Evolutionary conservation across 2,797 vertebrate genomes (phyloP).

Genomic region (Sebastes reedi): DNA sequence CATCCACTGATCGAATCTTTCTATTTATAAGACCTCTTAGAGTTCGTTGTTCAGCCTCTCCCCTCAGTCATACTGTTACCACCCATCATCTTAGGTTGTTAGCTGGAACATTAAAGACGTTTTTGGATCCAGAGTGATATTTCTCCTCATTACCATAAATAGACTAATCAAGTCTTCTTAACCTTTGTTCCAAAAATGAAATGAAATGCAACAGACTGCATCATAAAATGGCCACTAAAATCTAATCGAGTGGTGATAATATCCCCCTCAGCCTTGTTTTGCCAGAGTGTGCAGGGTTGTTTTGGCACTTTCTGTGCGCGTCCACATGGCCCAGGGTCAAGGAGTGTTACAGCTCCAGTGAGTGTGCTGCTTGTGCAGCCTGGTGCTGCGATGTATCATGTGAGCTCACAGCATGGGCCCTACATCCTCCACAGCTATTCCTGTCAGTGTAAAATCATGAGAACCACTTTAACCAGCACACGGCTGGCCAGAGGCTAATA

Average conservation of each 20-base stretch:
- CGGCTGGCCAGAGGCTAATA: slow-evolving; percentile 48
- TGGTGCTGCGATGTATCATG: slow-evolving; percentile 55
- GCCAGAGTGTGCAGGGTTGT: slow-evolving; percentile 5
- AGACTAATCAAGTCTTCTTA: slow-evolving; percentile 51
- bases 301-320: slow-evolving; percentile 34
- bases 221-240: slow-evolving; percentile 37
- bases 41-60: slow-evolving; percentile 7
- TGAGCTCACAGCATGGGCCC: slow-evolving; percentile 58
- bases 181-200: slow-evolving; percentile 10
- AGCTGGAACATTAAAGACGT: slow-evolving; percentile 24
- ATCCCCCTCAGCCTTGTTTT: slow-evolving; percentile 17
- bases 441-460: slow-evolving; percentile 63
- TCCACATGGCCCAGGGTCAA: slow-evolving; percentile 44
- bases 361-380: slow-evolving; percentile 39
- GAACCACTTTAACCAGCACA: slow-evolving; percentile 64
- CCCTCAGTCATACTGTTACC: not conserved
- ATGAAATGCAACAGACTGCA: slow-evolving; percentile 11
- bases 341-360: slow-evolving; percentile 43
- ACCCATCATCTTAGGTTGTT: slow-evolving; percentile 7
- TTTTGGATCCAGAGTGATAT: slow-evolving; percentile 36
- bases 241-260: slow-evolving; percentile 20
- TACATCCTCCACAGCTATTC: slow-evolving; percentile 62
- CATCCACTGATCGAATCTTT: not conserved
- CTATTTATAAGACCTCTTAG: not conserved
- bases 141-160: slow-evolving; percentile 51